Evolutionary conservation across 1,140 invertebrate genomes (phyloP), one percentile per base, ranked within the genome.

Genomic region (Macrotrachela quadricornifera): DNA sequence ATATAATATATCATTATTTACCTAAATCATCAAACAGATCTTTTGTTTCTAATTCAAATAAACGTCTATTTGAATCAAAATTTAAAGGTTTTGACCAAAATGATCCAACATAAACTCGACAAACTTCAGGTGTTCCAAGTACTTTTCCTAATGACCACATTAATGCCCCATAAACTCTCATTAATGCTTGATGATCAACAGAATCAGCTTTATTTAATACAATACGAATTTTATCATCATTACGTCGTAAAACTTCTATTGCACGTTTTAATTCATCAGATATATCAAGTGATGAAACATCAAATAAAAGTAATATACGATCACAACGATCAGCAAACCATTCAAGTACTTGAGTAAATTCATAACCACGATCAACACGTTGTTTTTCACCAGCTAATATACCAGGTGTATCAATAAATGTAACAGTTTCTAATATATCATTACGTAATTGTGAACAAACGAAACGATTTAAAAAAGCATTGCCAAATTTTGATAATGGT

Each of bases 301-400:
- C 91, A 68, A 99, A 97, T 11, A 97, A 73, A 15, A 99, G 72
- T 62, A 99, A 87, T 58, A 99, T 96, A 62, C 90, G 77, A 64
- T 99, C 92, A 0, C 95, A 88, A 54, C 91, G 74, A 66, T 97
- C 92, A 0, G 92, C 91, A 70, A 97, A 96, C 91, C 91, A 97
- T 72, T 96, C 86, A 37, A 97, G 69, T 13, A 96, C 88, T 15
- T 86, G 90, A 30, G 88, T 86, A 64, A 97, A 97, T 64, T 96
- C 87, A 67, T 97, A 97, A 0, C 91, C 91, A 62, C 91, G 73
- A 67, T 96, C 90, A 0, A 94, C 83, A 56, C 90, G 75, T 67
- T 90, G 87, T 65, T 94, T 92, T 67, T 92, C 86, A 14, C 87
- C 87, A n/a, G 74, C 74, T 14, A 77, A 60, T 52, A 77, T 77